Evolutionary conservation across 2,888 invertebrate genomes (phyloP).

Genomic region (Diadromus collaris): DNA sequence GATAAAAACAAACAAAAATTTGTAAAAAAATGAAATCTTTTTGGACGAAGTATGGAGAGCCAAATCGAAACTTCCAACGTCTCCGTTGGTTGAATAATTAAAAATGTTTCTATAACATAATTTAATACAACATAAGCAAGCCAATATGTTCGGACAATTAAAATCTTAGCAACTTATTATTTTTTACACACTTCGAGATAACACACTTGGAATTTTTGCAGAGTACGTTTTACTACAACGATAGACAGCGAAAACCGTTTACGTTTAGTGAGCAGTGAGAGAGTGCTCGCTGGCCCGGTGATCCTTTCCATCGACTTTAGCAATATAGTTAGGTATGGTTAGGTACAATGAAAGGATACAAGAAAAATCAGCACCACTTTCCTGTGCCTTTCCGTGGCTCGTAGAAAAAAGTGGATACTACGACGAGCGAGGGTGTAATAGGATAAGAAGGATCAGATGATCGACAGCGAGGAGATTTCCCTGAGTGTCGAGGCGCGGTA

Average conservation of each 20-base stretch:
- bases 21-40: neutral
- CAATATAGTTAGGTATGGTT: neutral
- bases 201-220: neutral
- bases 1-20: neutral
- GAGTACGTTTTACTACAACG: neutral
- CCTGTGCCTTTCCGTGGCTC: slow-evolving; percentile 4
- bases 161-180: neutral
- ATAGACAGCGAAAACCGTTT: slow-evolving; percentile 10
- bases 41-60: neutral
- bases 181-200: neutral
- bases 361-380: slow-evolving; percentile 38
- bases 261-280: neutral
- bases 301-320: slow-evolving; percentile 22
- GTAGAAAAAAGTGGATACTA: slow-evolving; percentile 7
- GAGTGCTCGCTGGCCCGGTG: slow-evolving; percentile 11
- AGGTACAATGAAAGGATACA: slow-evolving; percentile 3
- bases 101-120: neutral
- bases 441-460: slow-evolving; percentile 11
- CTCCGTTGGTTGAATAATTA: neutral
- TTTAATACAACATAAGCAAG: neutral
- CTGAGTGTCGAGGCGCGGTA: slow-evolving; percentile 33
- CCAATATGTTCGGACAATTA: neutral
- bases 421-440: slow-evolving; percentile 24
- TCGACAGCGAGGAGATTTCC: slow-evolving; percentile 18
- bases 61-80: neutral